A percentile compares a stretch with the other conserved stretches of the same genome.
These are phyloP conservation scores for Horisme vitalbata DNA, from an alignment of 2,888 invertebrate species.

Conservation along the genomic window DNA sequence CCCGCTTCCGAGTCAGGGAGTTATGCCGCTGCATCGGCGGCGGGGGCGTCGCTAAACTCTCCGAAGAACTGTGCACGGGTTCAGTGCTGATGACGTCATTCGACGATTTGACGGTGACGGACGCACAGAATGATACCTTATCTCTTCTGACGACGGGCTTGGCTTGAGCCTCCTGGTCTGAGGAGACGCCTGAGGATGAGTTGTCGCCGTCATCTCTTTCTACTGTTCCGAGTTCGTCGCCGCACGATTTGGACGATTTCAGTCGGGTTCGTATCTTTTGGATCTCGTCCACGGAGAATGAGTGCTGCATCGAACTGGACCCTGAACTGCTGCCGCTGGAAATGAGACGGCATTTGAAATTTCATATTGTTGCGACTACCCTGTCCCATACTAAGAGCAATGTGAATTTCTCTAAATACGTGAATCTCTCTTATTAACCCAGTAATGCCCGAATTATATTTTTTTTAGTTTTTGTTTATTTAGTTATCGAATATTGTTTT, in stretches of 20 bases:
- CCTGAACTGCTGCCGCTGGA: slow-evolving; percentile 89
- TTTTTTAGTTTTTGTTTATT: too few species aligned
- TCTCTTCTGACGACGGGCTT: slow-evolving; percentile 61
- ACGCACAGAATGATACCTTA: slow-evolving; percentile 78
- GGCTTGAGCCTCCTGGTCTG: slow-evolving; percentile 87
- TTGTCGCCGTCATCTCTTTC: slow-evolving; percentile 91
- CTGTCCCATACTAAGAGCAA: too few species aligned
- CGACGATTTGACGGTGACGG: slow-evolving; percentile 76
- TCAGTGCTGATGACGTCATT: slow-evolving; percentile 81
- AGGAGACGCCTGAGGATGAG: slow-evolving; percentile 93
- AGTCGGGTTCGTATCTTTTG: slow-evolving; percentile 92
- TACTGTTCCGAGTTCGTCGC: slow-evolving; percentile 87
- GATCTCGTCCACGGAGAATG: slow-evolving; percentile 94
- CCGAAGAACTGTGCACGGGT: slow-evolving; percentile 77
- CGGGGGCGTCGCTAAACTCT: slow-evolving; percentile 65
- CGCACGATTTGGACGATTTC: slow-evolving; percentile 93
- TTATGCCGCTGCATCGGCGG: slow-evolving; percentile 84
- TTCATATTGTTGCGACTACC: too few species aligned
- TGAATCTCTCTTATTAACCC: too few species aligned
- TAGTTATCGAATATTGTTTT: too few species aligned
- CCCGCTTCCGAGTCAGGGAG: slow-evolving; percentile 84
- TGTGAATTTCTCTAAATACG: too few species aligned
- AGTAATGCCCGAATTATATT: too few species aligned
- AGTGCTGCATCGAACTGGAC: slow-evolving; percentile 91
- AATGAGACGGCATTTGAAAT: slow-evolving; percentile 32